phyloP scores from a whole-genome alignment of 1,140 invertebrate species.

The Physella acuta region DNA sequence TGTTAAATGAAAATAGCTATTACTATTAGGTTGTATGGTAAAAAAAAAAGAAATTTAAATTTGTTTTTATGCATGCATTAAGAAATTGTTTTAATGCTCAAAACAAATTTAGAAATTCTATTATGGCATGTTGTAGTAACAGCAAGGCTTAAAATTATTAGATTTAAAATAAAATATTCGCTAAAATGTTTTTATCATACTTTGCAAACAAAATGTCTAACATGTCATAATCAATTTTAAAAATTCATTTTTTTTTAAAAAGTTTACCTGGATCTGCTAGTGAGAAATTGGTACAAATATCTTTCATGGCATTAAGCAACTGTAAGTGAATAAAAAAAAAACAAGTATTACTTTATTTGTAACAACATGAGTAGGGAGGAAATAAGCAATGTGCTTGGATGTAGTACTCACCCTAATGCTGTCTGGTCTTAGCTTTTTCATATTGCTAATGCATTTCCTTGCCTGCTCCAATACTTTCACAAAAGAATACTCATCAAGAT shows the following conservation, averaged over 20 bases:
- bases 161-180: no score
- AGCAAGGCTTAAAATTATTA: no score
- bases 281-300: background rate
- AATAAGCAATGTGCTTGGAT: background rate
- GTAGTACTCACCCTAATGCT: slow-evolving; percentile 2
- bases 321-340: background rate
- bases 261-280: background rate
- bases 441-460: background rate
- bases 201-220: background rate
- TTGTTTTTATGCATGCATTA: no score
- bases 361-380: background rate
- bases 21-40: no score
- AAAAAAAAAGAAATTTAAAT: no score
- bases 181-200: no score
- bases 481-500: slow-evolving; percentile 7
- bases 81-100: no score
- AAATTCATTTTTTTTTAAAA: background rate
- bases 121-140: no score
- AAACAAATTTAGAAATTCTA: no score
- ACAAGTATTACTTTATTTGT: background rate
- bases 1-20: no score
- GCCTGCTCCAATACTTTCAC: background rate
- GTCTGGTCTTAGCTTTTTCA: slow-evolving; percentile 2
- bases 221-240: background rate
- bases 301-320: background rate